These are phyloP conservation scores for Tenthredo scrophulariae DNA, from an alignment of 2,888 invertebrate species.

Conservation along the genomic window DNA sequence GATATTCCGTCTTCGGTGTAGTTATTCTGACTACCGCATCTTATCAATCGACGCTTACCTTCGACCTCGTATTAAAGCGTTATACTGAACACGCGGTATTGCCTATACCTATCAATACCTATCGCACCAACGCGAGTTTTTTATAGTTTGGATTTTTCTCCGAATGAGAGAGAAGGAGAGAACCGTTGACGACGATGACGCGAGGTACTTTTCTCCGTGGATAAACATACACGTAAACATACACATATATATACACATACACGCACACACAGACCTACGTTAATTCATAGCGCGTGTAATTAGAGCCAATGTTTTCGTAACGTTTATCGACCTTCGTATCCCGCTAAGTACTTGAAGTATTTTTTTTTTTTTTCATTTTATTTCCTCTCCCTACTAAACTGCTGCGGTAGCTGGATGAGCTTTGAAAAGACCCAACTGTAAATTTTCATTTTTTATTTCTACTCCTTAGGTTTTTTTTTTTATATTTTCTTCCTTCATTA, in stretches of 20 bases:
- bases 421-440: neutral
- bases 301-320: conserved; percentile 45
- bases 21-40: neutral
- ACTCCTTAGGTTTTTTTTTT: no score
- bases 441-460: conserved; percentile 1
- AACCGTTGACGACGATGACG: neutral
- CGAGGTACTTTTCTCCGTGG: neutral
- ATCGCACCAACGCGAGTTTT: neutral
- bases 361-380: neutral
- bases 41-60: neutral
- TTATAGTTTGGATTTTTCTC: neutral
- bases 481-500: neutral
- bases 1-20: neutral
- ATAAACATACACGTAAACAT: neutral
- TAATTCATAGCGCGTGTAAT: conserved; percentile 33
- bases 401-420: neutral
- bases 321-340: conserved; percentile 43
- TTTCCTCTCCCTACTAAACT: neutral
- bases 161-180: neutral
- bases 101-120: neutral
- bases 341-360: neutral
- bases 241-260: neutral
- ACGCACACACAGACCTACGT: neutral
- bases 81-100: neutral
- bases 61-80: neutral